Conservation (phyloP, 2,797 vertebrate genomes). For the Phyllotis vaccarum region DNA sequence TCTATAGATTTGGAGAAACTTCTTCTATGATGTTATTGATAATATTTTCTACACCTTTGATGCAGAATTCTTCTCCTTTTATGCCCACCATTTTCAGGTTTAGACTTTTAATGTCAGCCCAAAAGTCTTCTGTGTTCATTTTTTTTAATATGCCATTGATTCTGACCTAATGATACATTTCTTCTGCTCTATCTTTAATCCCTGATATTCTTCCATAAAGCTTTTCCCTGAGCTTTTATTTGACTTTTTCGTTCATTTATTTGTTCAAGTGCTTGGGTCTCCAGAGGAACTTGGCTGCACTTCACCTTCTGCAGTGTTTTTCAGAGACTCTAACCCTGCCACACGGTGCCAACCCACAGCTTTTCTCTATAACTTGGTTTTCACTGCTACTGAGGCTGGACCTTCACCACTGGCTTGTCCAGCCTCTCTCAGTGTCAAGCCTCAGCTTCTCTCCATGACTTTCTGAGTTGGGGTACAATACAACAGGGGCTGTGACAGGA, state of each 20-base stretch:
- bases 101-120: background rate
- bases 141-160: background rate
- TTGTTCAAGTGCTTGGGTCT: background rate
- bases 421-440: background rate
- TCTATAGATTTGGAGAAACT: background rate
- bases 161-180: background rate
- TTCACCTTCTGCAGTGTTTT: background rate
- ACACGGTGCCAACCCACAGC: background rate
- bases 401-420: background rate
- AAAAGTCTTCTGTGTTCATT: too few species aligned
- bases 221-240: background rate
- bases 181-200: background rate
- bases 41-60: background rate
- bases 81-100: background rate
- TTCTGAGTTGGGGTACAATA: background rate
- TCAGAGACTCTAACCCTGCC: background rate
- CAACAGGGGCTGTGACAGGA: background rate
- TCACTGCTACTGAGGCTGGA: background rate
- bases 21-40: background rate
- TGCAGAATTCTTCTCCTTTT: background rate
- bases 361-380: background rate
- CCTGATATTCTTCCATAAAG: background rate
- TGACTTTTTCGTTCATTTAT: background rate
- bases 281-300: background rate
- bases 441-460: background rate